phyloP scores from a whole-genome alignment of 2,113 vertebrate species.

The Ranitomeya variabilis region DNA sequence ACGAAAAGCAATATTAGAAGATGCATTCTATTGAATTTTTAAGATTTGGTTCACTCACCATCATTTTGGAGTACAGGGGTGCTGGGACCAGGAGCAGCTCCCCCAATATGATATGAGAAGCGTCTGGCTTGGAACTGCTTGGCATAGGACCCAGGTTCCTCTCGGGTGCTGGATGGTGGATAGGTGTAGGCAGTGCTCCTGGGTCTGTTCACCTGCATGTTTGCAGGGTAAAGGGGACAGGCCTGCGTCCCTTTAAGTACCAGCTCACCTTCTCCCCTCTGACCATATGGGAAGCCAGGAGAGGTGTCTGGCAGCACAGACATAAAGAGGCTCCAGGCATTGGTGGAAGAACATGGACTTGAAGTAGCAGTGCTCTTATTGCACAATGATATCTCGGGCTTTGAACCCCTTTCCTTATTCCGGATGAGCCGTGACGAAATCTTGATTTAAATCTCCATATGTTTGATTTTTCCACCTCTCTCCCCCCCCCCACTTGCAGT shows the following conservation, averaged over 20 bases:
- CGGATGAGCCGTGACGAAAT: slow-evolving; percentile 14
- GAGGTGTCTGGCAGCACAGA: slow-evolving; percentile 44
- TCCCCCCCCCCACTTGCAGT: slow-evolving; percentile 13
- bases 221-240: slow-evolving; percentile 23
- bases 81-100: slow-evolving; percentile 12
- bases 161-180: slow-evolving; percentile 44
- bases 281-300: slow-evolving; percentile 45
- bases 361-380: not conserved
- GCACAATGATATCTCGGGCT: not conserved
- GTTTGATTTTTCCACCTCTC: not conserved
- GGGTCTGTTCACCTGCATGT: slow-evolving; percentile 56
- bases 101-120: slow-evolving; percentile 53
- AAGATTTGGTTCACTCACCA: slow-evolving; percentile 24
- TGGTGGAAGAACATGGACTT: slow-evolving; percentile 43
- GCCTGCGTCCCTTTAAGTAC: slow-evolving; percentile 43
- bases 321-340: slow-evolving; percentile 43
- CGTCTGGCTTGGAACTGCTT: slow-evolving; percentile 50
- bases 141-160: slow-evolving; percentile 45
- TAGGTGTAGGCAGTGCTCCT: slow-evolving; percentile 54
- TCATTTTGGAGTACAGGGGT: slow-evolving; percentile 25
- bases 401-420: slow-evolving; percentile 2
- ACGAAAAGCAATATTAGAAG: not conserved
- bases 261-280: slow-evolving; percentile 37
- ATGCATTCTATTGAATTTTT: not conserved
- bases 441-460: not conserved